These are phyloP conservation scores for Dolomedes plantarius DNA, from an alignment of 2,888 invertebrate genomes.

Conservation along the genomic window DNA sequence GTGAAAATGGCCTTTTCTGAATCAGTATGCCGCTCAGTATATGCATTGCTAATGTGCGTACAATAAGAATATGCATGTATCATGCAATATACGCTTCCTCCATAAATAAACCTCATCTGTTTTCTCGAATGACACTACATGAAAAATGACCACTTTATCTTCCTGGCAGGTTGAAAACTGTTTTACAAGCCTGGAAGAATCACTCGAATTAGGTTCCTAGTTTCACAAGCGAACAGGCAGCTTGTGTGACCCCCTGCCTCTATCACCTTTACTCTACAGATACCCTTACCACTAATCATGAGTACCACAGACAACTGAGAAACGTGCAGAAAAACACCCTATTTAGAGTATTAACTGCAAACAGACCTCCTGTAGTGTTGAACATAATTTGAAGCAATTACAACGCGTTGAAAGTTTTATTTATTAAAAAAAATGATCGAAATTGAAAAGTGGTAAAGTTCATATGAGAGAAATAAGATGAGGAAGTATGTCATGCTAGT, in stretches of 20 bases:
- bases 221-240: neutral
- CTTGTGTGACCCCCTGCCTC: neutral
- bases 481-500: constrained; percentile 52
- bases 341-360: constrained; percentile 4
- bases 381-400: constrained; percentile 41
- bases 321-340: constrained; percentile 30
- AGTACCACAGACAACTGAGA: neutral
- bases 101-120: neutral
- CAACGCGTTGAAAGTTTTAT: constrained; percentile 36
- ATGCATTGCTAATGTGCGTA: too few relatives aligned
- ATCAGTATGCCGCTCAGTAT: too few relatives aligned
- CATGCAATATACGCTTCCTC: neutral
- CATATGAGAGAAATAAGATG: constrained; percentile 32
- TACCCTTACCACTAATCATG: constrained; percentile 19
- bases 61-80: neutral
- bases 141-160: neutral
- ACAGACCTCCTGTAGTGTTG: constrained; percentile 19
- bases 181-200: neutral
- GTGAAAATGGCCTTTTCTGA: too few relatives aligned
- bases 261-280: neutral
- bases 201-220: neutral
- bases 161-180: neutral
- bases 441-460: constrained; percentile 38
- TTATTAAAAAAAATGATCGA: constrained; percentile 34
- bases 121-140: neutral